A percentile compares a stretch with the other conserved stretches of the same genome.
These are phyloP conservation scores for Cataglyphis livida DNA, from an alignment of 2,888 invertebrate genomes.

Conservation along the genomic window DNA sequence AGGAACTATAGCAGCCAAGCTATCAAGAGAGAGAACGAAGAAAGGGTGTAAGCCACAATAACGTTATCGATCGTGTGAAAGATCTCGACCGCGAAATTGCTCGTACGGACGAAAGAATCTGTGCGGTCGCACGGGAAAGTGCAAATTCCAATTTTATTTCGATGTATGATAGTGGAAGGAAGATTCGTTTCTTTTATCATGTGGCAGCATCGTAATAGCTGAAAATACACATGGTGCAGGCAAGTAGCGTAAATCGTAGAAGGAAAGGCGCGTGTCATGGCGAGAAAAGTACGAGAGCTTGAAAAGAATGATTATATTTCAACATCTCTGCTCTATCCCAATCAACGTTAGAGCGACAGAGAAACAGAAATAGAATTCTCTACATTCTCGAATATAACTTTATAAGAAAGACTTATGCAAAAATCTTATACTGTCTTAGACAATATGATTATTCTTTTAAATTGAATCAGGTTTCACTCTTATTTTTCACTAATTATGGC, in stretches of 20 bases:
- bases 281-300: conserved; percentile 54
- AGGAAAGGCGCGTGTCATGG: conserved; percentile 4
- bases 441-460: neutral
- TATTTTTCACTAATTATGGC: too few species aligned
- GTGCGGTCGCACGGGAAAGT: conserved; percentile 9
- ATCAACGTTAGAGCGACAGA: neutral
- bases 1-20: neutral
- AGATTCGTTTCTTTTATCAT: conserved; percentile 49
- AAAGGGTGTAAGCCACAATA: conserved; percentile 55
- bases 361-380: conserved; percentile 5
- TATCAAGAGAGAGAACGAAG: conserved; percentile 51
- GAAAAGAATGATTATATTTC: conserved; percentile 24
- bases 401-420: neutral
- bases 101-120: conserved; percentile 63
- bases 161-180: conserved; percentile 55
- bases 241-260: conserved; percentile 29
- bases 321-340: neutral
- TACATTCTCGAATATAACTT: conserved; percentile 3
- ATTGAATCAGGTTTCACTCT: too few species aligned
- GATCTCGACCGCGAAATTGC: conserved; percentile 65
- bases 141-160: conserved; percentile 67
- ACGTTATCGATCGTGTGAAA: conserved; percentile 51
- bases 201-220: conserved; percentile 39
- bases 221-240: neutral
- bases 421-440: neutral